Evolutionary conservation across 2,113 vertebrate genomes (phyloP).

Genomic region (Pteruthius melanotis): DNA sequence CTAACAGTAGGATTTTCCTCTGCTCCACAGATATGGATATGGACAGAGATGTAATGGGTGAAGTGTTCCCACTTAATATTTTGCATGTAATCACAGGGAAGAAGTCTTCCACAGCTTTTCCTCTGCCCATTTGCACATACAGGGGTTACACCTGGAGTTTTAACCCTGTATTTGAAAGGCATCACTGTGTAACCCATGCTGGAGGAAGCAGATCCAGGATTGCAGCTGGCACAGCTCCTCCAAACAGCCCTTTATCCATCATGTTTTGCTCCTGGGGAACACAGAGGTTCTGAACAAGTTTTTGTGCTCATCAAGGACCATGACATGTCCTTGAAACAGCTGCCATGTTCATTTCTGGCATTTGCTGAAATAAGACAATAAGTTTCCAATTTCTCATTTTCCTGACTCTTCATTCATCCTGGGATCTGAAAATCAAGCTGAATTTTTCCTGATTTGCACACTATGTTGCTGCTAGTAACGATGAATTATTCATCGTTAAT

Average conservation of each 20-base stretch:
- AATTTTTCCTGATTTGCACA: background rate
- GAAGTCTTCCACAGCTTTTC: background rate
- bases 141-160: background rate
- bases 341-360: background rate
- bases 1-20: background rate
- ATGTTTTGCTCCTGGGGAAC: background rate
- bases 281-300: background rate
- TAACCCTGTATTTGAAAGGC: background rate
- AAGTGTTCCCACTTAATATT: background rate
- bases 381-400: background rate
- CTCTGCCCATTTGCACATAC: background rate
- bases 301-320: background rate
- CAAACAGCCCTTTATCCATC: background rate
- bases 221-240: background rate
- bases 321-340: background rate
- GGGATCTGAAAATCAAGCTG: background rate
- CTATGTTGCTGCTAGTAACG: background rate
- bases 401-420: background rate
- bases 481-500: constrained; percentile 11
- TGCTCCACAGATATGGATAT: fast-evolving
- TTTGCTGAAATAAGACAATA: background rate
- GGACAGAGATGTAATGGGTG: background rate
- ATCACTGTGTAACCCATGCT: background rate
- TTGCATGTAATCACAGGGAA: background rate
- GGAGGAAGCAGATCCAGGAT: fast-evolving